These are phyloP conservation scores for Eptesicus fuscus DNA, from an alignment of 2,113 vertebrate genomes.

Conservation along the genomic window DNA sequence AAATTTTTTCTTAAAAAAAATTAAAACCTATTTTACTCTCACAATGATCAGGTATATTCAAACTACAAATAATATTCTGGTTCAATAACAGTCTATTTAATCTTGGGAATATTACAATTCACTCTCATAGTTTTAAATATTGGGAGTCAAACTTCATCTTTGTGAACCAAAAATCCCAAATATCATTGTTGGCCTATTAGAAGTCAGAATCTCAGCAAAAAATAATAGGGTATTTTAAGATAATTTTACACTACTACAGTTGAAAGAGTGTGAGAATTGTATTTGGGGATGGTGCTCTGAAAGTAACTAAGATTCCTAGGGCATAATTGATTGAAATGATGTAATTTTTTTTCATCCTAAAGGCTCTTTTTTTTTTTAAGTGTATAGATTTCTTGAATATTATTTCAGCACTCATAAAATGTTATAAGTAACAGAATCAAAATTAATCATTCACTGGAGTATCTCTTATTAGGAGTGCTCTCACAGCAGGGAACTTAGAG, in stretches of 20 bases:
- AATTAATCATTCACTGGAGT: not conserved
- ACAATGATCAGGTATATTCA: not conserved
- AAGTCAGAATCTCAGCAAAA: constrained; percentile 2
- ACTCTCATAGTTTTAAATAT: constrained; percentile 33
- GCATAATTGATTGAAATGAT: constrained; percentile 1
- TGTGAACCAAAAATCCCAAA: constrained; percentile 9
- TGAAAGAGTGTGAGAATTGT: constrained; percentile 18
- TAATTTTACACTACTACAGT: not conserved
- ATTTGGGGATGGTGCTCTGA: not conserved
- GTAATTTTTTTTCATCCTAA: not conserved
- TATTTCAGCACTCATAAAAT: constrained; percentile 7
- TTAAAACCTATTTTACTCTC: not conserved
- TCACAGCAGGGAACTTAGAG: not conserved
- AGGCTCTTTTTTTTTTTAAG: not conserved
- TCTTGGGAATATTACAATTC: constrained; percentile 11
- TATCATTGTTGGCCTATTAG: not conserved
- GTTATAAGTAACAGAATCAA: constrained; percentile 23
- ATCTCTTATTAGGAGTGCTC: constrained; percentile 13
- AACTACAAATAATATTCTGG: constrained; percentile 29
- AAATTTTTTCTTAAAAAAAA: constrained; percentile 17
- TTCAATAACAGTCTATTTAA: constrained; percentile 28
- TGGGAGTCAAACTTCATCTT: constrained; percentile 6
- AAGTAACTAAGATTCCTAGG: constrained; percentile 15
- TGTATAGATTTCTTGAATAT: not conserved
- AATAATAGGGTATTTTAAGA: not conserved